Conservation (phyloP, 2,888 invertebrate genomes). For the Drosophila bunnanda region DNA sequence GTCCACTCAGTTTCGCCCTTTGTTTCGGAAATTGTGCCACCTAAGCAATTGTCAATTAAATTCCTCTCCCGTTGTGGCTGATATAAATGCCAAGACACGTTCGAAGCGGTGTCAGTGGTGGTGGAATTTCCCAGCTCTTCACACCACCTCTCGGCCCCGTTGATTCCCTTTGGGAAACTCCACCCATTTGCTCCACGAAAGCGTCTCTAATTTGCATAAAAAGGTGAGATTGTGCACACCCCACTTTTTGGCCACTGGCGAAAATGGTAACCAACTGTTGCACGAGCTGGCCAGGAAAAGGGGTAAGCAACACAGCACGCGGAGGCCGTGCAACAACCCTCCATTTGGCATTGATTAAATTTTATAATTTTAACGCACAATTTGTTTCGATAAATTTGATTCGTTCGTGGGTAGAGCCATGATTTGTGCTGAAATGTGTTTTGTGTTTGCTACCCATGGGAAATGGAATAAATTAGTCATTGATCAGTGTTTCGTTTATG, state of each 20-base stretch:
- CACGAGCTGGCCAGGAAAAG: slow-evolving; percentile 4
- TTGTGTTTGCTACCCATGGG: slow-evolving; percentile 8
- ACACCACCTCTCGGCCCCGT: neutral
- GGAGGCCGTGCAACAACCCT: slow-evolving; percentile 26
- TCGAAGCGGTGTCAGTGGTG: slow-evolving; percentile 21
- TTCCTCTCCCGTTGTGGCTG: slow-evolving; percentile 16
- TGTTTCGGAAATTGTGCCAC: slow-evolving; percentile 35
- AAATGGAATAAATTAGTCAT: slow-evolving; percentile 36
- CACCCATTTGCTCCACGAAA: slow-evolving; percentile 11
- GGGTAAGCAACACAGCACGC: neutral
- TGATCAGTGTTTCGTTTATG: slow-evolving; percentile 2
- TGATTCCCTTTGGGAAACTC: neutral
- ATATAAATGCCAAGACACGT: slow-evolving; percentile 47
- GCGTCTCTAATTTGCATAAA: slow-evolving; percentile 46
- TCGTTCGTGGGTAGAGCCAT: slow-evolving; percentile 6
- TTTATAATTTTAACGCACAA: slow-evolving; percentile 71
- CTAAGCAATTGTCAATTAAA: slow-evolving; percentile 53
- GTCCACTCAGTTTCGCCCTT: slow-evolving; percentile 10
- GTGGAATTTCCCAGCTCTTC: slow-evolving; percentile 39
- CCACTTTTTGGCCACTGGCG: slow-evolving; percentile 19
- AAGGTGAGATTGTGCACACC: slow-evolving; percentile 35
- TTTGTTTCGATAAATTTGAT: slow-evolving; percentile 36
- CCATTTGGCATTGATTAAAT: slow-evolving; percentile 62
- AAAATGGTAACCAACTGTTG: slow-evolving; percentile 33
- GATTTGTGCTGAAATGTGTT: slow-evolving; percentile 28